A percentile compares a stretch with the other conserved stretches of the same genome.
These are phyloP conservation scores for Phymatocera aterrima DNA, from an alignment of 2,888 invertebrate species.

Conservation along the genomic window DNA sequence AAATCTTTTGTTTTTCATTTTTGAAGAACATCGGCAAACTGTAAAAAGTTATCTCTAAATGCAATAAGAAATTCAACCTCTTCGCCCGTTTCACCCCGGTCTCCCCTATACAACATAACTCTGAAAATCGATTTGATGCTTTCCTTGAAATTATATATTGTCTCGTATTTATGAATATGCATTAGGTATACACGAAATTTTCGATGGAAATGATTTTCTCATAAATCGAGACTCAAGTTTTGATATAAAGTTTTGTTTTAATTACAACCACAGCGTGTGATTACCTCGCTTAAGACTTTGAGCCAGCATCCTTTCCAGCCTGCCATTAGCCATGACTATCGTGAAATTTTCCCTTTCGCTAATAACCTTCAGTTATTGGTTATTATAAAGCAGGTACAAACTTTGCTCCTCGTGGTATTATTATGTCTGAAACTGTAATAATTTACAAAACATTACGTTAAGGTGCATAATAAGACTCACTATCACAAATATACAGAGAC, in stretches of 20 bases:
- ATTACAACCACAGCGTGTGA: constrained; percentile 68
- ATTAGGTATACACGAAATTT: not conserved
- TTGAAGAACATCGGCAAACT: too few relatives aligned
- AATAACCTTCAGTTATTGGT: constrained; percentile 66
- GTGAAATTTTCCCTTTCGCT: constrained; percentile 63
- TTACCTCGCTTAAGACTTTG: constrained; percentile 59
- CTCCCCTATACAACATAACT: too few relatives aligned
- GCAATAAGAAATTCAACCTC: too few relatives aligned
- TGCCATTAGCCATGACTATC: constrained; percentile 48
- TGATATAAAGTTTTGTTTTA: constrained; percentile 64
- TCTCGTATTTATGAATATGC: not conserved
- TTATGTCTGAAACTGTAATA: too few relatives aligned
- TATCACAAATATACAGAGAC: too few relatives aligned
- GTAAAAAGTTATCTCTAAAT: too few relatives aligned
- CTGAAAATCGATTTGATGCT: not conserved
- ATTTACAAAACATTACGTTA: too few relatives aligned
- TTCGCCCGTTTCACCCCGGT: too few relatives aligned
- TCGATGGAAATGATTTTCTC: not conserved
- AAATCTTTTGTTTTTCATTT: too few relatives aligned
- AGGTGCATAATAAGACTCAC: too few relatives aligned
- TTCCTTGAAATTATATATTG: not conserved
- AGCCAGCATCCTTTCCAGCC: constrained; percentile 38
- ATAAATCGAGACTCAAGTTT: not conserved
- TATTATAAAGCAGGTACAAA: constrained; percentile 25
- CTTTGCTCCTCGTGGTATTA: not conserved